Evolutionary conservation across 2,888 invertebrate species (phyloP), one percentile per base, ranked within the genome.

Genomic region (Pristionchus entomophagus): DNA sequence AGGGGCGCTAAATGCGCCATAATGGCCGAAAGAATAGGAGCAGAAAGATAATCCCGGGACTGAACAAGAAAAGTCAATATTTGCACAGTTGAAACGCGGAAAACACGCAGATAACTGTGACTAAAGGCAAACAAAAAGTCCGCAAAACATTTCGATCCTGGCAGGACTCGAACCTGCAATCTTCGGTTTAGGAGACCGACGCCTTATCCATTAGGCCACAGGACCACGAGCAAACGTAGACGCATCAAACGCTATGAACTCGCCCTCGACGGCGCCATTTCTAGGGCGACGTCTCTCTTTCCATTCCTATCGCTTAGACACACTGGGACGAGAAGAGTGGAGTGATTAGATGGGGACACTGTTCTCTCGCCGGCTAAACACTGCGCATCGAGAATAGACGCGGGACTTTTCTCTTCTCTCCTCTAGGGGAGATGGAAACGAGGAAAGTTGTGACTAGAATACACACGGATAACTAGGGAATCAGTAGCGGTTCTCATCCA

Each of bases 201-300:
- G 89, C 89, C 89, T 89, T 89, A 89, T 89, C 89, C 89, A 89
- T 89, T 89, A 89, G 89, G 89, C 89, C 89, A 89, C 89, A 88
- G 87, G 87, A 86, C 87, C 87, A 73, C 65, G 22, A 10, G 35
- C 22, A 35, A 14, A 5, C 35, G 32, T 22, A 32, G 32, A 32
- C 32, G 35, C 65, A 29, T 35, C 19, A 65, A 65, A 22, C 65
- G 35, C 65, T 65, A 65, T 65, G 35, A 29, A 29, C 35, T 10
- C 29, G 14, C 59, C 29, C 26, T 26, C n/a, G n/a, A n/a, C n/a
- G n/a, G n/a, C n/a, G n/a, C n/a, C n/a, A n/a, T n/a, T n/a, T n/a
- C n/a, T n/a, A n/a, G n/a, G n/a, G n/a, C n/a, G n/a, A n/a, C n/a
- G n/a, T n/a, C n/a, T n/a, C n/a, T n/a, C n/a, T n/a, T n/a, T n/a